These are phyloP conservation scores for Drosophila nasuta DNA, from an alignment of 1,140 invertebrate species.

Conservation along the genomic window DNA sequence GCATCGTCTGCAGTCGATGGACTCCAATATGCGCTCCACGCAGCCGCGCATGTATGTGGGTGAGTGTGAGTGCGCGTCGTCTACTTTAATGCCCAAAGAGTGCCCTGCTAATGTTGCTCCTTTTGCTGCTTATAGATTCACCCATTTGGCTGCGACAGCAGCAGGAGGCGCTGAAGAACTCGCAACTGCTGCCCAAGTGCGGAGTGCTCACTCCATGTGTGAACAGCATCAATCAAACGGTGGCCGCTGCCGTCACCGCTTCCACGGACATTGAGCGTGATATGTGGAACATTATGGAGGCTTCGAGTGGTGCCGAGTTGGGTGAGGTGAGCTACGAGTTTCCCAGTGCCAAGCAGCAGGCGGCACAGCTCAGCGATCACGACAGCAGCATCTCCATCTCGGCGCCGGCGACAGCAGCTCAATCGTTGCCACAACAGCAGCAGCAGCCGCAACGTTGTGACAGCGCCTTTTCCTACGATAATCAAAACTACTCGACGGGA, in stretches of 20 bases:
- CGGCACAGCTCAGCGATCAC: conserved; percentile 53
- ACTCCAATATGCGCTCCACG: conserved; percentile 77
- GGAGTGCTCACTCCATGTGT: conserved; percentile 75
- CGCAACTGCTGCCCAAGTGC: conserved; percentile 70
- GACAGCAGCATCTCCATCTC: conserved; percentile 53
- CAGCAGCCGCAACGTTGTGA: conserved; percentile 40
- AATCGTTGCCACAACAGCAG: conserved; percentile 14
- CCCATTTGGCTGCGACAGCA: conserved; percentile 82
- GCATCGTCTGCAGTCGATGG: conserved; percentile 79
- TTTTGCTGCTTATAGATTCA: conserved; percentile 60
- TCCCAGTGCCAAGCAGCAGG: conserved; percentile 60
- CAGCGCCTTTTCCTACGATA: conserved; percentile 74
- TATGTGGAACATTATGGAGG: conserved; percentile 85
- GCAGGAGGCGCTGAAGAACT: conserved; percentile 76
- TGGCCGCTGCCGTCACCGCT: conserved; percentile 80
- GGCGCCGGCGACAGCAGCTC: conserved; percentile 24
- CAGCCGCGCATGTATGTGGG: conserved; percentile 84
- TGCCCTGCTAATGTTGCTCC: conserved; percentile 25
- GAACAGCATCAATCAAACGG: conserved; percentile 83
- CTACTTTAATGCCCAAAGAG: conserved; percentile 6
- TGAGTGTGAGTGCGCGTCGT: conserved; percentile 78
- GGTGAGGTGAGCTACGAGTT: conserved; percentile 79
- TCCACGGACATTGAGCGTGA: conserved; percentile 81
- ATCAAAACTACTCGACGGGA: conserved; percentile 74
- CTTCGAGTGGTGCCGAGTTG: conserved; percentile 77